Percentiles rank a stretch among this genome's conserved stretches.
Evolutionary conservation across 2,888 invertebrate genomes (phyloP).

Genomic region (Aphodius granarius): DNA sequence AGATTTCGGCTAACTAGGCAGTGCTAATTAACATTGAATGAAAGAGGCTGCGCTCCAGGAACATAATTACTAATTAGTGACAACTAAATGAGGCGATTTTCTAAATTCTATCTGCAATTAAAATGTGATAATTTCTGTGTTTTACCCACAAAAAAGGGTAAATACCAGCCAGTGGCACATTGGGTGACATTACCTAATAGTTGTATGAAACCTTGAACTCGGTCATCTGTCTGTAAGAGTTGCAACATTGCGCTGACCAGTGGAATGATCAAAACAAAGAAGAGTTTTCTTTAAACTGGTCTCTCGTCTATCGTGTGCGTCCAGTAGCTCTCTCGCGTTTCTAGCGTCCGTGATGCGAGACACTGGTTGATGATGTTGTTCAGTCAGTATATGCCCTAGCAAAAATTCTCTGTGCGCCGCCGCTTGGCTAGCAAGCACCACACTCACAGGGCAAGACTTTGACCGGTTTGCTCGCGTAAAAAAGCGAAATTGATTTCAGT

Average conservation of each 20-base stretch:
- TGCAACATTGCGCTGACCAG: background rate
- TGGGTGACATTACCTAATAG: background rate
- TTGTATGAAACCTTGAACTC: background rate
- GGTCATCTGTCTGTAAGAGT: background rate
- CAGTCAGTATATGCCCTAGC: background rate
- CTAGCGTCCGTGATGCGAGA: background rate
- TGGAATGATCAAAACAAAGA: background rate
- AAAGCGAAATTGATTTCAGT: background rate
- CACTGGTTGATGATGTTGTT: background rate
- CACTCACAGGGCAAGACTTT: background rate
- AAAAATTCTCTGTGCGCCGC: background rate
- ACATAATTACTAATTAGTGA: background rate
- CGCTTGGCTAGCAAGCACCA: background rate
- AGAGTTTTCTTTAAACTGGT: background rate
- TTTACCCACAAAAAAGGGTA: no score
- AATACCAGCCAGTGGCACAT: no score
- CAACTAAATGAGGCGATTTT: background rate
- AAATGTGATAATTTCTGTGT: background rate
- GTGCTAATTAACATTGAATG: background rate
- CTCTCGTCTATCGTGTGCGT: background rate
- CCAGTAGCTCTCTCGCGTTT: background rate
- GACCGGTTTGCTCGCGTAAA: background rate
- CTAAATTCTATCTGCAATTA: background rate
- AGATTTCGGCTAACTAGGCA: background rate
- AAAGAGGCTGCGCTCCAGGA: background rate